phyloP scores from a whole-genome alignment of 2,797 vertebrate species.

The Pipistrellus nathusii region DNA sequence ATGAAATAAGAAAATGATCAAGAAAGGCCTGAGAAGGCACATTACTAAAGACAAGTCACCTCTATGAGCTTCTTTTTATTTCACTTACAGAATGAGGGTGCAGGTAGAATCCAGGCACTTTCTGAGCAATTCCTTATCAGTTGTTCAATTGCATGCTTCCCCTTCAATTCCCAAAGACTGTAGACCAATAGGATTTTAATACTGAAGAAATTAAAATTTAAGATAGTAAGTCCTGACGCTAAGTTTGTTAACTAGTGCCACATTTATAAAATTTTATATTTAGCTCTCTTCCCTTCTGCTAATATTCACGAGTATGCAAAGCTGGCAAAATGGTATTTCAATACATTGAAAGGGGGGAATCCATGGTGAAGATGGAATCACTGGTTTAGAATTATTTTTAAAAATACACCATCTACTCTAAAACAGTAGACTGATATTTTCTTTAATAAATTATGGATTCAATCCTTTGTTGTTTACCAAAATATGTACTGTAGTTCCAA shows the following conservation, averaged over 20 bases:
- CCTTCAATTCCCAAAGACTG: not conserved
- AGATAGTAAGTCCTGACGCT: not conserved
- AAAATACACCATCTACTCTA: not conserved
- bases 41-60: not conserved
- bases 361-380: not conserved
- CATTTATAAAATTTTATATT: not conserved
- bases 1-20: not conserved
- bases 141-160: not conserved
- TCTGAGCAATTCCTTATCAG: not conserved
- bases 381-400: not conserved
- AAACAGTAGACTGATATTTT: not conserved
- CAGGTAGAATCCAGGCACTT: not conserved
- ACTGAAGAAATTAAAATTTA: not conserved
- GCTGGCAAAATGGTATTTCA: not conserved
- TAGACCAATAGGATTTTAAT: not conserved
- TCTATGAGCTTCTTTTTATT: not conserved
- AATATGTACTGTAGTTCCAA: not conserved
- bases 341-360: not conserved
- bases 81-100: not conserved
- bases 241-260: not conserved
- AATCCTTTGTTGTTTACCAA: conserved; percentile 4
- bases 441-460: not conserved
- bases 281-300: not conserved
- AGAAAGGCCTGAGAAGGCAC: not conserved
- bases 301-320: not conserved